Base-by-base conservation (phyloP, 2,888 invertebrate genomes). In the Orthonychiurus folsomi region DNA sequence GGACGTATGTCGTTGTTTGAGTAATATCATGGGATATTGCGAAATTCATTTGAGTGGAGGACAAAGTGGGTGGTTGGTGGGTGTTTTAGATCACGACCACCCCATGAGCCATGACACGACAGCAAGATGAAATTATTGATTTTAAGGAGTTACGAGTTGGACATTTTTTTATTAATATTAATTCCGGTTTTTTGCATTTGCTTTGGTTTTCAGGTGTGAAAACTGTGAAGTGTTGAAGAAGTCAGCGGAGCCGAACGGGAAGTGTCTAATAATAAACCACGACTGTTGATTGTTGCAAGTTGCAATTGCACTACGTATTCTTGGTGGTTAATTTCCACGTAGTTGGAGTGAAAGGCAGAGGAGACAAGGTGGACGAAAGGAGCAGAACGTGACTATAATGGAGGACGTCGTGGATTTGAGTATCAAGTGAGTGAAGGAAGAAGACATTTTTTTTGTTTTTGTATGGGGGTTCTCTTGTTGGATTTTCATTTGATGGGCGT, bases 341-440 rank as follows among this genome's bases (percentile, higher is more conserved):
- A 48, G 48, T 48, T 48, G 48, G n/a, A 48, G 48, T n/a, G n/a
- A n/a, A n/a, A n/a, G n/a, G n/a, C n/a, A n/a, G n/a, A n/a, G n/a
- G n/a, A n/a, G n/a, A n/a, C n/a, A n/a, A 52, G 12, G 52, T 12
- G 15, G 56, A 50, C 56, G 20, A 56, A 53, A 26, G 25, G 57
- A 47, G 23, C 9, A 52, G 57, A 18, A 59, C 59, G 48, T 56
- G 21, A 24, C 9, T 47, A 69, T 63, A 60, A 72, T 73, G 73
- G 80, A 91, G 78, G 84, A 85, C 76, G 90, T 90, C 72, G 90
- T 92, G 75, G 91, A 92, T 82, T 83, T 92, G 75, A 91, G 90
- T 79, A 84, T 90, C 76, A 85, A 87, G 88, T 88, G 80, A 81
- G 78, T 74, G 63, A 60, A 37, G 25, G 48, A 50, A 50, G 28